Conservation (phyloP, 2,113 vertebrate species). For the Donacobius atricapilla region DNA sequence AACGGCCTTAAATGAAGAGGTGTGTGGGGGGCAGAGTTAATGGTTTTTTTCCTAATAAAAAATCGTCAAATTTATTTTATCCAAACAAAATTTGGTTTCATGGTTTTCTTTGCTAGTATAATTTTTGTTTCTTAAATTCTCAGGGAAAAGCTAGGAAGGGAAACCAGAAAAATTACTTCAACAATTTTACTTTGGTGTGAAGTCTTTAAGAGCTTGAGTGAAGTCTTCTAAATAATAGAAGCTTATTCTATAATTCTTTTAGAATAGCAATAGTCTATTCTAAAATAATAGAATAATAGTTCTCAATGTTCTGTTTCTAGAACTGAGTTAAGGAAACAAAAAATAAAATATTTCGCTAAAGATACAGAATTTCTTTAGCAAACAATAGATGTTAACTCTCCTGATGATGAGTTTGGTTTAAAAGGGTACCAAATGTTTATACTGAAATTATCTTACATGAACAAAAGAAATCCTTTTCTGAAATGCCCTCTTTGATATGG, state of each 20-base stretch:
- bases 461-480: background rate
- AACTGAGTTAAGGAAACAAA: background rate
- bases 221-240: background rate
- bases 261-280: too few species aligned
- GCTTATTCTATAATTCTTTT: too few species aligned
- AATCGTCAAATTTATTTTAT: background rate
- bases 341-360: background rate
- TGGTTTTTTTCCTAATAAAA: background rate
- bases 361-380: background rate
- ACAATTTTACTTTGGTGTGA: background rate
- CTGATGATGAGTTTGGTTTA: background rate
- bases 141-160: background rate
- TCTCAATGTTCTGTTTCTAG: background rate
- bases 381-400: background rate
- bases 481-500: background rate
- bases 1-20: background rate
- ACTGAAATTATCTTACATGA: background rate
- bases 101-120: background rate
- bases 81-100: background rate
- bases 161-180: background rate
- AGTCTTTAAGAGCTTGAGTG: background rate
- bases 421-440: background rate
- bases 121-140: background rate
- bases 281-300: too few species aligned
- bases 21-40: fast-evolving